Base-by-base conservation (phyloP, 2,797 vertebrate species). In the Micromesistius poutassou region DNA sequence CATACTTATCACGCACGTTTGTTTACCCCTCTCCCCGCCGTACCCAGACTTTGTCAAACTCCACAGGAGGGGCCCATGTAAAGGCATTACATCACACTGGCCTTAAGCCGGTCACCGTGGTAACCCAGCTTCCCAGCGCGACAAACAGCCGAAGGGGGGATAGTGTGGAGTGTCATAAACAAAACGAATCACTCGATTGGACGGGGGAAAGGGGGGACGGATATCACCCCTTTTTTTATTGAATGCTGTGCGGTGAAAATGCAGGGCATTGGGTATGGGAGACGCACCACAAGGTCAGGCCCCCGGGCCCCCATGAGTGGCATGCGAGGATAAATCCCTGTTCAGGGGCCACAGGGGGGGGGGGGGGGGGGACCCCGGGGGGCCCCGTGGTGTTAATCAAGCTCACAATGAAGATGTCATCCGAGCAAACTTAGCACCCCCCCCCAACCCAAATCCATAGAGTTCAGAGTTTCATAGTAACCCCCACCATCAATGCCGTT, bases 101-200 rank as follows among this genome's bases (percentile, higher is more conserved):
- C 73, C 79, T 46, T 75, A 86, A 38, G 6, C 72, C 46, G 33
- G 86, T 91, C 88, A 62, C 84, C 38, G 9, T 30, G 85, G 89
- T 84, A 87, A 91, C 42, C 89, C 78, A 74, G 78, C 82, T 87
- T 89, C 89, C 87, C 83, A 81, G 84, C 73, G 84, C 78, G 84
- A 83, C 76, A 73, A 83, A 87, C 86, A 87, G 77, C 36, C 36
- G 36, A 42, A 33, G 85, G 75, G 75, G 79, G 83, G 80, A 84
- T 79, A 85, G 89, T 87, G 90, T 88, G 87, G 89, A 87, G 90
- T 88, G 87, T 89, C 90, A 91, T 81, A 46, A 78, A 72, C 70
- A 70, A 71, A 79, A 76, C 74, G 19, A 76, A 74, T 79, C 74
- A 80, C 42, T 13, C 42, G 14, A 46, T 46, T 46, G 42, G 42